These are phyloP conservation scores for Pachypsylla venusta DNA, from an alignment of 1,140 invertebrate genomes.

Conservation along the genomic window DNA sequence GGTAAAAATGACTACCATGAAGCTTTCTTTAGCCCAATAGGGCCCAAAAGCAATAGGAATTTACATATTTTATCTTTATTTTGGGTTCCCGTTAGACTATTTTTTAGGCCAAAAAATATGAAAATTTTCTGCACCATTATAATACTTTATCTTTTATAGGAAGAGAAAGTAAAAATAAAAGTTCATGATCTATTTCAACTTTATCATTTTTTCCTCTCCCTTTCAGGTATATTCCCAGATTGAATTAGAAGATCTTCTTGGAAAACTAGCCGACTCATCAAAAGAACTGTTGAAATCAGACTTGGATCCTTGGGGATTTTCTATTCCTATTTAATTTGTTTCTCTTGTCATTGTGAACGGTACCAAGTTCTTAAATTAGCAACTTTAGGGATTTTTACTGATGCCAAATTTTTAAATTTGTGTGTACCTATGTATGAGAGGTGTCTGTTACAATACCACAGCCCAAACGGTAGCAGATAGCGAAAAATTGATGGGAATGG, in stretches of 20 bases:
- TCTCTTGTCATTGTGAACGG: too few species aligned
- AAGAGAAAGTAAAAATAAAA: neutral
- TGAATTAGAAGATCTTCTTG: neutral
- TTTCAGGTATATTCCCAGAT: neutral
- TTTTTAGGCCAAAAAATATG: too few species aligned
- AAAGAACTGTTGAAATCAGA: conserved; percentile 1
- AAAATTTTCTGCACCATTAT: neutral
- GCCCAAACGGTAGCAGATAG: too few species aligned
- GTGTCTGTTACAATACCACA: too few species aligned
- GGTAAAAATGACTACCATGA: neutral
- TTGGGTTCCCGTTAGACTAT: too few species aligned
- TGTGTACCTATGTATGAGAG: too few species aligned
- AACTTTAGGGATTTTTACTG: too few species aligned
- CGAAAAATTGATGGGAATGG: too few species aligned
- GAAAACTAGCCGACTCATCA: neutral
- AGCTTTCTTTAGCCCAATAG: neutral
- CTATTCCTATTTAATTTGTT: too few species aligned
- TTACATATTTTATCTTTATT: neutral
- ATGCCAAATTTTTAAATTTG: too few species aligned
- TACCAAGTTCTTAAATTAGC: too few species aligned
- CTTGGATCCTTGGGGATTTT: neutral
- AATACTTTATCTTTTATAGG: neutral
- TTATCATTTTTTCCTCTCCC: neutral
- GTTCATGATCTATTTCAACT: neutral
- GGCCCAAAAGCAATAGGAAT: neutral